phyloP scores from a whole-genome alignment of 2,113 vertebrate species.

The Neogobius melanostomus region DNA sequence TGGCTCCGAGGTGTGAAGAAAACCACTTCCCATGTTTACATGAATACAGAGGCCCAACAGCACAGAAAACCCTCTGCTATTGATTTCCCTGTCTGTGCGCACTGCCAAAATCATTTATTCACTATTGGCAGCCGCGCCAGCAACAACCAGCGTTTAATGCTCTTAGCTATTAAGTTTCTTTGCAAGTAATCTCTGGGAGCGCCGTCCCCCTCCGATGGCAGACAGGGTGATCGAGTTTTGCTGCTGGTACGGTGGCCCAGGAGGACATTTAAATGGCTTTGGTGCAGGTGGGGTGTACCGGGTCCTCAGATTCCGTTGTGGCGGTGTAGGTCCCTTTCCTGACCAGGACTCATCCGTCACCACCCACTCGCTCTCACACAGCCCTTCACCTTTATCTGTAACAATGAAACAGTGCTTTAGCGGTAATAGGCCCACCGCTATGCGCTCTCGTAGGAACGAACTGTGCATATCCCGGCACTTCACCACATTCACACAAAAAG shows the following conservation, averaged over 20 bases:
- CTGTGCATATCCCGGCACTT: slow-evolving; percentile 39
- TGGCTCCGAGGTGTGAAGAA: slow-evolving; percentile 90
- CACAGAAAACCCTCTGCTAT: slow-evolving; percentile 88
- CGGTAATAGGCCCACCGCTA: slow-evolving; percentile 55
- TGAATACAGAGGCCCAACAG: slow-evolving; percentile 91
- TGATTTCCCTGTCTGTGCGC: slow-evolving; percentile 93
- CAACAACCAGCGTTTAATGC: slow-evolving; percentile 84
- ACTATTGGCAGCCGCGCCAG: slow-evolving; percentile 89
- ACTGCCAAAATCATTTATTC: slow-evolving; percentile 95
- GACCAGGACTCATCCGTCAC: slow-evolving; percentile 71
- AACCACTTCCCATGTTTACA: slow-evolving; percentile 98
- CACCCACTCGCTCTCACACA: slow-evolving; percentile 51
- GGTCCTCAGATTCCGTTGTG: slow-evolving; percentile 62
- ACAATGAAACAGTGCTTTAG: slow-evolving; percentile 63
- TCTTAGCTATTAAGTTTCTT: slow-evolving; percentile 82
- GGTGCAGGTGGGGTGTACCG: slow-evolving; percentile 69
- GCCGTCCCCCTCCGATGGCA: slow-evolving; percentile 56
- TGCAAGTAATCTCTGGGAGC: slow-evolving; percentile 75
- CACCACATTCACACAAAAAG: not conserved
- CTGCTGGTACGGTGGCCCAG: slow-evolving; percentile 63
- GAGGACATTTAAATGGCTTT: slow-evolving; percentile 73
- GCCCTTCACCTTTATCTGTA: slow-evolving; percentile 63
- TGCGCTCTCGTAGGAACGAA: slow-evolving; percentile 44
- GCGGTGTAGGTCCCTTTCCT: slow-evolving; percentile 53
- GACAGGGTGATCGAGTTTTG: slow-evolving; percentile 76